These are phyloP conservation scores for Aspidiotus destructor DNA, from an alignment of 2,888 invertebrate species.

Conservation along the genomic window DNA sequence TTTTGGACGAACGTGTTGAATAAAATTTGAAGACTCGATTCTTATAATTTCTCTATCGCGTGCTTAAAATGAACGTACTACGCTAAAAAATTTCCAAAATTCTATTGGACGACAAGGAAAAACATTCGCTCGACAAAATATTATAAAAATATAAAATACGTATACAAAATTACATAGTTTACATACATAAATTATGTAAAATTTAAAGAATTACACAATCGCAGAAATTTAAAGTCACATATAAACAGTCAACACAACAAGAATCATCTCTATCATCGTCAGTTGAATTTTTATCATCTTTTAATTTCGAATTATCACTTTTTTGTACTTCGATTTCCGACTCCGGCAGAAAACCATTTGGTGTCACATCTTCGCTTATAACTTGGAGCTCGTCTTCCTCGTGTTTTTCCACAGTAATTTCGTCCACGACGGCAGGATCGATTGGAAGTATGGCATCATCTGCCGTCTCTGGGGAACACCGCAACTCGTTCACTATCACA, in stretches of 20 bases:
- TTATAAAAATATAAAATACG: background rate
- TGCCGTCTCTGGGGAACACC: background rate
- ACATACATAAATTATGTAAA: constrained; percentile 1
- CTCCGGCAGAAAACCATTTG: background rate
- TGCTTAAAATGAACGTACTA: no score
- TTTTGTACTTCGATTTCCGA: background rate
- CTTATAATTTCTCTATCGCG: no score
- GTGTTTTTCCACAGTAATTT: no score
- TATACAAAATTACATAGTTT: background rate
- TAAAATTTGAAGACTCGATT: no score
- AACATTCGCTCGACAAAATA: no score
- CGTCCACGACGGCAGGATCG: no score
- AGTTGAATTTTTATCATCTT: background rate
- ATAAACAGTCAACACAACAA: constrained; percentile 14
- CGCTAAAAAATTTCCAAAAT: no score
- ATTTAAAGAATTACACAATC: constrained; percentile 18
- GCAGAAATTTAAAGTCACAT: constrained; percentile 8
- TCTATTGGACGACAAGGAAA: background rate
- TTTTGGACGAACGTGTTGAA: no score
- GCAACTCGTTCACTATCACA: background rate
- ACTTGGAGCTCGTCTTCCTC: no score
- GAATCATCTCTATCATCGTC: constrained; percentile 2
- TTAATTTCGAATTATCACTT: background rate
- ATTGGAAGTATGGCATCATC: background rate
- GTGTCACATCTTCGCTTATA: background rate